Evolutionary conservation across 2,888 invertebrate genomes (phyloP).

Genomic region (Tetragonula carbonaria): DNA sequence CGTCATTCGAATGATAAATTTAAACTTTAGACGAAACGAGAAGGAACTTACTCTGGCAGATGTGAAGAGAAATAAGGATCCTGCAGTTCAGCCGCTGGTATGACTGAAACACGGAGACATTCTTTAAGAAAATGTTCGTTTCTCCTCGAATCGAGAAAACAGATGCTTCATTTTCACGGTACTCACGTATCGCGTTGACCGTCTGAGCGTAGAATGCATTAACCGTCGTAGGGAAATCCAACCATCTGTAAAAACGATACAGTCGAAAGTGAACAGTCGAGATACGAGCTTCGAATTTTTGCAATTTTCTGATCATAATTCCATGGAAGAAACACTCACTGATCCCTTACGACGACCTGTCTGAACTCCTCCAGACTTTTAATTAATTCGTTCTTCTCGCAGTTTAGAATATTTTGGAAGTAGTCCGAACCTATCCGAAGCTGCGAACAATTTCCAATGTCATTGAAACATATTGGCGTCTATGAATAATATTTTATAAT

Average conservation of each 20-base stretch:
- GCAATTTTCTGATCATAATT: neutral
- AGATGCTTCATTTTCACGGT: conserved; percentile 1
- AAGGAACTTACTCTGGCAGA: conserved; percentile 61
- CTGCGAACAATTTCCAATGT: conserved; percentile 29
- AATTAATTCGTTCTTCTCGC: conserved; percentile 25
- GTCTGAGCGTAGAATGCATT: conserved; percentile 59
- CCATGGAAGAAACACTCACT: conserved; percentile 40
- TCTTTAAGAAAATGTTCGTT: neutral
- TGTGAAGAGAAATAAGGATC: conserved; percentile 59
- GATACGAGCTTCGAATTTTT: neutral
- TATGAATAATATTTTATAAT: neutral
- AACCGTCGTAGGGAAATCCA: conserved; percentile 56
- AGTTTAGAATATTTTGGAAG: conserved; percentile 63
- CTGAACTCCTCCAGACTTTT: conserved; percentile 8
- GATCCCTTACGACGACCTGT: neutral
- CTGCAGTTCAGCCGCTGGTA: conserved; percentile 66
- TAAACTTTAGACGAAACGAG: neutral
- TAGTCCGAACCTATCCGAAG: conserved; percentile 55
- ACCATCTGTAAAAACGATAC: conserved; percentile 51
- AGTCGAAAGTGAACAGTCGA: neutral
- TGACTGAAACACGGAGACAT: conserved; percentile 37
- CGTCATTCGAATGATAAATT: neutral
- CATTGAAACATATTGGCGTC: neutral
- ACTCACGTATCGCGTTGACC: conserved; percentile 62
- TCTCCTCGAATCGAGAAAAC: neutral